phyloP scores from a whole-genome alignment of 2,113 vertebrate species.

The Isichthys henryi region DNA sequence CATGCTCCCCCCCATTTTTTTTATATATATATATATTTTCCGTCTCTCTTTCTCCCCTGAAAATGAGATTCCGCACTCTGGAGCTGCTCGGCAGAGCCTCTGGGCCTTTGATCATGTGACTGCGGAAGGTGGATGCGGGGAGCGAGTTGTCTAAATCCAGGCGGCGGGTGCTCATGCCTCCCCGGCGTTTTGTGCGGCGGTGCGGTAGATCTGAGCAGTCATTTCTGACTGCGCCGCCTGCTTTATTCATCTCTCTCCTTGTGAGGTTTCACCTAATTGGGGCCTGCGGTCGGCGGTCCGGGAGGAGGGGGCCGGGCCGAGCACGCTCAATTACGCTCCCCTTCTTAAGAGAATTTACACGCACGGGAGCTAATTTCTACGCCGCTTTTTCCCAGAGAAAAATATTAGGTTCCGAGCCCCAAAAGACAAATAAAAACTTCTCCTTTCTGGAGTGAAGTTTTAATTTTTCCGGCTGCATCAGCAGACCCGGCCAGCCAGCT shows the following conservation, averaged over 20 bases:
- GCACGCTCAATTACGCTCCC: not conserved
- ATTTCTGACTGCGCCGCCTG: not conserved
- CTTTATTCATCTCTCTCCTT: not conserved
- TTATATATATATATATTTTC: constrained; percentile 11
- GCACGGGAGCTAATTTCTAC: not conserved
- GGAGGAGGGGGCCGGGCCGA: too few species aligned
- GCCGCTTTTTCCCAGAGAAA: not conserved
- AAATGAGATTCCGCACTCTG: constrained; percentile 58
- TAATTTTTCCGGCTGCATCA: not conserved
- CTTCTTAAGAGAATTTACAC: not conserved
- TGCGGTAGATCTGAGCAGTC: not conserved
- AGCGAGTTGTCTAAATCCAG: not conserved
- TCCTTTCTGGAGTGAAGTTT: not conserved
- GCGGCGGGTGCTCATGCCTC: not conserved
- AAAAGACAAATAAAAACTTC: not conserved
- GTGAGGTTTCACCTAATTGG: constrained; percentile 16
- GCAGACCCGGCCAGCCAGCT: not conserved
- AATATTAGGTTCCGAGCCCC: not conserved
- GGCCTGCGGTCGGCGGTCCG: not conserved
- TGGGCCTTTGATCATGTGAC: constrained; percentile 52
- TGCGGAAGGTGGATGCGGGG: not conserved
- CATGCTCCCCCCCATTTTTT: not conserved
- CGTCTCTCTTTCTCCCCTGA: constrained; percentile 30
- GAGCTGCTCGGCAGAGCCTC: constrained; percentile 47
- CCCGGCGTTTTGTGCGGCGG: not conserved